Conservation (phyloP, 2,113 vertebrate species). For the Engystomops pustulosus region DNA sequence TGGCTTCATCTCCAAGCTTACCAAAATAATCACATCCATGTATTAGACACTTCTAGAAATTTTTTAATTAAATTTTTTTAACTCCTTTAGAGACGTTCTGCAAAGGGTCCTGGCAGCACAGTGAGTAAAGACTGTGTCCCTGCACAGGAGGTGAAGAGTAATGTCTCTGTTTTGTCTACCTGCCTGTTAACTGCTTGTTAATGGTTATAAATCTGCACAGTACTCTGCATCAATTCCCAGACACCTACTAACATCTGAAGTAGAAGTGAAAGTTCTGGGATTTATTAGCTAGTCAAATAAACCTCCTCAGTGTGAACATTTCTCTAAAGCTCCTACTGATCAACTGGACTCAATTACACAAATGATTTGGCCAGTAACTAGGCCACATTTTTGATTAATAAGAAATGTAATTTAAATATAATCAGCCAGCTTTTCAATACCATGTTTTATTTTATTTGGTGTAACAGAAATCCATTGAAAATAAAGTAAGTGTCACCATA, state of each 20-base stretch:
- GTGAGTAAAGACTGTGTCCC: neutral
- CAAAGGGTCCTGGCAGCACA: neutral
- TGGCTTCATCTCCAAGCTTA: neutral
- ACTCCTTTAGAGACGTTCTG: neutral
- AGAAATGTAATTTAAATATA: too few species aligned
- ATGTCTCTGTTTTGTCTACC: neutral
- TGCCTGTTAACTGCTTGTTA: neutral
- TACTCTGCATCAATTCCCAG: neutral
- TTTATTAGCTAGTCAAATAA: conserved; percentile 21
- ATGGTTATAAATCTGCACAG: conserved; percentile 2
- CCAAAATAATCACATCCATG: neutral
- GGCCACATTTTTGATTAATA: too few species aligned
- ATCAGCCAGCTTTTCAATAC: too few species aligned
- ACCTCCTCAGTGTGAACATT: conserved; percentile 19
- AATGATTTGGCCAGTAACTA: too few species aligned
- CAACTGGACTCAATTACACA: neutral
- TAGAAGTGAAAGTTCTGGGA: neutral
- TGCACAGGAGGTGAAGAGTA: neutral
- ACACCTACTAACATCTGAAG: conserved; percentile 17
- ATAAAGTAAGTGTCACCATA: too few species aligned
- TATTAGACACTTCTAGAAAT: neutral
- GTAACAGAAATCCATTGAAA: too few species aligned
- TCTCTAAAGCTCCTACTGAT: neutral
- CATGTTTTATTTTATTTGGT: too few species aligned
- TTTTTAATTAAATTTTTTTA: neutral